Evolutionary conservation across 2,888 invertebrate genomes (phyloP).

Genomic region (Onchidella celtica): DNA sequence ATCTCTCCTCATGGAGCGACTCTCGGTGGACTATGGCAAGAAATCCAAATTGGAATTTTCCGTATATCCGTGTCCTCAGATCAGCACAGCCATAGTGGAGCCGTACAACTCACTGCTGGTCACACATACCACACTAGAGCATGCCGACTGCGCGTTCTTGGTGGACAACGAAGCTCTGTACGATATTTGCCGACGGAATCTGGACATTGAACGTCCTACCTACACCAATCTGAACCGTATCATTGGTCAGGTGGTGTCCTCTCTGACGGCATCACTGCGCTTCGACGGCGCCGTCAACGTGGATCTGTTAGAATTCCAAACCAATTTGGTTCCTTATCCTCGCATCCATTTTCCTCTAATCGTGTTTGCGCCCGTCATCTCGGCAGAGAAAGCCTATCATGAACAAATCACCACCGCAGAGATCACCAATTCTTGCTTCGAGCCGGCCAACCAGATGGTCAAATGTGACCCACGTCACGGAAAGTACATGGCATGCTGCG

Average conservation of each 20-base stretch:
- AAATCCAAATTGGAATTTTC: slow-evolving; percentile 37
- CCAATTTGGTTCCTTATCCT: slow-evolving; percentile 78
- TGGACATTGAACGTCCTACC: slow-evolving; percentile 91
- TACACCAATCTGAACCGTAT: slow-evolving; percentile 94
- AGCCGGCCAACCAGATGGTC: slow-evolving; percentile 74
- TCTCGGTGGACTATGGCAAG: slow-evolving; percentile 45
- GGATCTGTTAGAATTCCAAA: slow-evolving; percentile 82
- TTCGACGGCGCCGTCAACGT: slow-evolving; percentile 82
- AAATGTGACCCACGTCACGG: slow-evolving; percentile 76
- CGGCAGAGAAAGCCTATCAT: slow-evolving; percentile 95
- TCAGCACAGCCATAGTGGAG: slow-evolving; percentile 88
- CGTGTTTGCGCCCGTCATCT: slow-evolving; percentile 94
- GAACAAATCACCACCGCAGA: slow-evolving; percentile 84
- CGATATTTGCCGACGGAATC: slow-evolving; percentile 90
- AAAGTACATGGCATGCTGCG: slow-evolving; percentile 81
- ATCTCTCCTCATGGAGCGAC: slow-evolving; percentile 38
- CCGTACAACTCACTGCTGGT: slow-evolving; percentile 97
- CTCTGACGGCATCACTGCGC: slow-evolving; percentile 80
- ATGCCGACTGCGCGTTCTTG: slow-evolving; percentile 98
- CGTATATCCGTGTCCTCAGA: slow-evolving; percentile 40
- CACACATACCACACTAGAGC: slow-evolving; percentile 95
- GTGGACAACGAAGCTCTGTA: slow-evolving; percentile 94
- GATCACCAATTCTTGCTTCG: slow-evolving; percentile 69
- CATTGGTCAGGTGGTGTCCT: slow-evolving; percentile 89
- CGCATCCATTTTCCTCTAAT: slow-evolving; percentile 90